Conservation (phyloP, 2,888 invertebrate genomes). For the Gnatocerus cornutus region DNA sequence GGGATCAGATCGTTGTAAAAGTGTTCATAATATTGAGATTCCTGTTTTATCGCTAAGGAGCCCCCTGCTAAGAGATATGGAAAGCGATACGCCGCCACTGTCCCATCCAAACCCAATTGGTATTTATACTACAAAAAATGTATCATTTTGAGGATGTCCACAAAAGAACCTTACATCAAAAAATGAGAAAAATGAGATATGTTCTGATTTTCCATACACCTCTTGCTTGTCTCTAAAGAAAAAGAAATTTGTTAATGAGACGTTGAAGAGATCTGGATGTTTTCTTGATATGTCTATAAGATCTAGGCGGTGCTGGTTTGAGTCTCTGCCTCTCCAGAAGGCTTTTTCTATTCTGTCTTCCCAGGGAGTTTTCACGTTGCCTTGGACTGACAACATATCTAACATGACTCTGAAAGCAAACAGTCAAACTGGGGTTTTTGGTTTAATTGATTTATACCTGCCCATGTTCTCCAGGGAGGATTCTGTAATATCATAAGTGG, state of each 20-base stretch:
- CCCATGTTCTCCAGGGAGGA: constrained; percentile 95
- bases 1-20: constrained; percentile 87
- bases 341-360: constrained; percentile 81
- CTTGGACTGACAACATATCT: constrained; percentile 93
- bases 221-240: constrained; percentile 91
- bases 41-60: constrained; percentile 91
- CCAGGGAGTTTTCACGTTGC: constrained; percentile 83
- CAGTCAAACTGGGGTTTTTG: neutral
- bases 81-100: constrained; percentile 95
- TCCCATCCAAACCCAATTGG: constrained; percentile 95
- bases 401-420: constrained; percentile 79
- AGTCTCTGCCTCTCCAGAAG: constrained; percentile 96
- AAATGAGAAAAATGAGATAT: constrained; percentile 93
- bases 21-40: constrained; percentile 95
- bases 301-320: constrained; percentile 87
- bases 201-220: constrained; percentile 87
- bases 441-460: constrained; percentile 75
- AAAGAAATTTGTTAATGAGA: constrained; percentile 95
- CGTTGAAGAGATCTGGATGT: constrained; percentile 88
- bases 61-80: constrained; percentile 94
- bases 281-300: constrained; percentile 85
- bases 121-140: constrained; percentile 93
- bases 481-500: constrained; percentile 96
- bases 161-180: constrained; percentile 85
- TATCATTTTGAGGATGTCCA: neutral